Evolutionary conservation across 1,140 invertebrate genomes (phyloP).

Genomic region (Lerema accius): DNA sequence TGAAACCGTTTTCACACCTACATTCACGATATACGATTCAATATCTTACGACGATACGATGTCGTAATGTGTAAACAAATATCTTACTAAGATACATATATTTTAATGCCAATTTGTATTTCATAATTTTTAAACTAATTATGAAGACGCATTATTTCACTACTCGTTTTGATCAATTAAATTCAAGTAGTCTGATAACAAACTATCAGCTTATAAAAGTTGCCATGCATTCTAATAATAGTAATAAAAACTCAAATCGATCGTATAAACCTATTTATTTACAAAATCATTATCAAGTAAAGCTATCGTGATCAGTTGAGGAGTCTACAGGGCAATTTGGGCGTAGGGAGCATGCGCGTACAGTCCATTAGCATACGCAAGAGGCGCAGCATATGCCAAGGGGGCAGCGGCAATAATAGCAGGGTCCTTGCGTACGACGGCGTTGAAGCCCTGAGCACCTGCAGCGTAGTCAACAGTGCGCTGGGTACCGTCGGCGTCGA

Average conservation of each 20-base stretch:
- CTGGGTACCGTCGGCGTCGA: slow-evolving; percentile 73
- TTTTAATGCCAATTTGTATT: no score
- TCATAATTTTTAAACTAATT: no score
- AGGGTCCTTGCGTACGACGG: slow-evolving; percentile 69
- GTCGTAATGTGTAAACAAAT: not conserved
- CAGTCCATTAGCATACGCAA: slow-evolving; percentile 20
- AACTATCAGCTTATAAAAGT: no score
- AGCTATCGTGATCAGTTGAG: slow-evolving; percentile 31
- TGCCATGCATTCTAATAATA: no score
- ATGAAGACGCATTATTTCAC: no score
- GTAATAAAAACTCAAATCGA: slow-evolving; percentile 13
- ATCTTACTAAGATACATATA: no score
- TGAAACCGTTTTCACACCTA: not conserved
- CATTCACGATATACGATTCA: not conserved
- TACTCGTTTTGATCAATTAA: no score
- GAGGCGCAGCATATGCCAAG: slow-evolving; percentile 31
- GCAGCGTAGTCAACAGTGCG: slow-evolving; percentile 77
- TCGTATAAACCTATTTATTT: slow-evolving; percentile 47
- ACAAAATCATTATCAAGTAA: slow-evolving; percentile 36
- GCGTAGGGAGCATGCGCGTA: slow-evolving; percentile 20
- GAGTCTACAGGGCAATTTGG: slow-evolving; percentile 37
- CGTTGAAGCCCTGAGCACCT: slow-evolving; percentile 76
- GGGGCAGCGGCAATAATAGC: slow-evolving; percentile 47
- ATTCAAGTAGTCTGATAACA: no score
- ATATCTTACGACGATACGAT: not conserved